Base-by-base conservation (phyloP, 2,113 vertebrate genomes). In the Cyprinodon variegatus region DNA sequence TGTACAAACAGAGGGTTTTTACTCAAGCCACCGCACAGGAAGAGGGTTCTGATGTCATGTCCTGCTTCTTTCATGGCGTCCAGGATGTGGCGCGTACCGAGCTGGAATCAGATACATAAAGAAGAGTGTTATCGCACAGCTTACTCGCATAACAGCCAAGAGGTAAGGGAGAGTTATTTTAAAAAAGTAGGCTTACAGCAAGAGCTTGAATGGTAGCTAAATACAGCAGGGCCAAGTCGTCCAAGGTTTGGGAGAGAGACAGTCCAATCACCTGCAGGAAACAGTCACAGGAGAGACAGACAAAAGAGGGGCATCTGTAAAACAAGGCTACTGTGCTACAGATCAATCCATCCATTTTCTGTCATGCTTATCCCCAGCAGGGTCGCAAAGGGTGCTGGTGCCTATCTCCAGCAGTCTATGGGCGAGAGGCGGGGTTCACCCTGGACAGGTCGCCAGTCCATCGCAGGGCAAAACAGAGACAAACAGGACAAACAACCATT, bases 1-100 rank as follows among this genome's bases (percentile, higher is more conserved):
- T 97, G 96, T 60, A 98, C 96, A 81, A 96, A 99, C 74, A 99
- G 94, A 2, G 93, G 72, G 71, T 99, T 99, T 93, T 99, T 99
- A 95, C 98, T 98, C 85, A 99, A 92, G 6, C 98, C 98, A 3
- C 97, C 98, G 2, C 97, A 99, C 74, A 99, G 90, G 81, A 98
- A 98, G 69, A 99, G 92, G 0, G 96, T 96, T 79, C 53, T 94
- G 93, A 98, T 93, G 22, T 85, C 93, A 78, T 98, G 96, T 2
- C 97, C 98, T 43, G 96, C 95, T 68, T 92, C 87, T 84, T 92
- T 90, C 97, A 99, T 96, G 0, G 93, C 86, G 69, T 98, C 96
- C 81, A 98, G 90, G 86, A 99, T 98, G 74, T 97, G 96, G 63
- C 95, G 95, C 0, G 97, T 98, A 68, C 97, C 97, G 0, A 99